Evolutionary conservation across 2,113 vertebrate genomes (phyloP).

Genomic region (Phrynocephalus versicolor): DNA sequence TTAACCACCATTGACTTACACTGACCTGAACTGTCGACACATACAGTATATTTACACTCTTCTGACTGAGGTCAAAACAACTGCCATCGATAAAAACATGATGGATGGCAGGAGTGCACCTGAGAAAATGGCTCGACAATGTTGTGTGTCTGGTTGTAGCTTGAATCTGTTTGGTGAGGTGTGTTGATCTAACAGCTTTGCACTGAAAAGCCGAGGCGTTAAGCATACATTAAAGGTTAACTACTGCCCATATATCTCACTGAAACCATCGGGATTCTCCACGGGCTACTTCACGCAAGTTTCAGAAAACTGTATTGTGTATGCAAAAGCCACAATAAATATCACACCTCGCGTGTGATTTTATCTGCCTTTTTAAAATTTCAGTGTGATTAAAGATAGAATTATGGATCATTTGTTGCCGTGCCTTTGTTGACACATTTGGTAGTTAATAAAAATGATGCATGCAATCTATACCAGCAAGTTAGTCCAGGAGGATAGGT

Average conservation of each 20-base stretch:
- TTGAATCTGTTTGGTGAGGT: neutral
- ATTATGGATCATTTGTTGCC: slow-evolving; percentile 16
- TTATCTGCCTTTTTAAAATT: slow-evolving; percentile 26
- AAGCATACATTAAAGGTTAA: neutral
- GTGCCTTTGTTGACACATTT: slow-evolving; percentile 17
- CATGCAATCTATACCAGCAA: slow-evolving; percentile 5
- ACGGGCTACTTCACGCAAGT: neutral
- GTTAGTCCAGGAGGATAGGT: slow-evolving; percentile 20
- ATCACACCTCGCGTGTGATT: neutral
- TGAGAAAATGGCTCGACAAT: neutral
- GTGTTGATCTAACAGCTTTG: neutral
- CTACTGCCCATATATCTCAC: neutral
- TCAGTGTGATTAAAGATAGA: slow-evolving; percentile 5
- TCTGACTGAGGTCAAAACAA: neutral
- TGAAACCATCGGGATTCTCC: neutral
- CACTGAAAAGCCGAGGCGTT: slow-evolving; percentile 1
- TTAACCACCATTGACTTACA: neutral
- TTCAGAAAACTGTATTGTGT: neutral
- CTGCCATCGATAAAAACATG: neutral
- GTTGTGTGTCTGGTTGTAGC: neutral
- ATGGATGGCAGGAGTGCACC: neutral
- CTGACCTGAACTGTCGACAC: neutral
- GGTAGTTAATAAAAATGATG: slow-evolving; percentile 39
- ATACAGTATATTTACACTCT: neutral
- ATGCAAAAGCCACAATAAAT: slow-evolving; percentile 1